Evolutionary conservation across 2,113 vertebrate genomes (phyloP).

Genomic region (Taxidea taxus): DNA sequence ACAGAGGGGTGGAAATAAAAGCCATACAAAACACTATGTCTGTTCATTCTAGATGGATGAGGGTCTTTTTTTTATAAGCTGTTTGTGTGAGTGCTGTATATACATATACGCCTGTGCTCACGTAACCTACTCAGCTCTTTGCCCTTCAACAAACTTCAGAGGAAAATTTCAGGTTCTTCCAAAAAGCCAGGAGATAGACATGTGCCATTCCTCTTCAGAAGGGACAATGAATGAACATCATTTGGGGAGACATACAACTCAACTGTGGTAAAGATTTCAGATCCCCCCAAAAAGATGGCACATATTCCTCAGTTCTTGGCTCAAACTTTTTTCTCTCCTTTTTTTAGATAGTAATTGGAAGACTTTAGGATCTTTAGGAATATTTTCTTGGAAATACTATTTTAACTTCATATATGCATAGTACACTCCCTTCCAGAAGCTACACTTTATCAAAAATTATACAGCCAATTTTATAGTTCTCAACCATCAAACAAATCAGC

Average conservation of each 20-base stretch:
- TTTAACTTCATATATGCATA: neutral
- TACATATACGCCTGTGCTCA: accelerated
- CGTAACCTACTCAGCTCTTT: neutral
- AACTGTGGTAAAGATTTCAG: neutral
- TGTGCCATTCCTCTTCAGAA: neutral
- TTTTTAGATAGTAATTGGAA: neutral
- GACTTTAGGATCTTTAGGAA: neutral
- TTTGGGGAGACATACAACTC: neutral
- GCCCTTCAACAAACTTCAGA: neutral
- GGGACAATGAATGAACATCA: neutral
- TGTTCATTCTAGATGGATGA: neutral
- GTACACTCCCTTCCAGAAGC: neutral
- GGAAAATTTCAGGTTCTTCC: neutral
- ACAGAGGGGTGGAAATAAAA: neutral
- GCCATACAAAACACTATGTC: neutral
- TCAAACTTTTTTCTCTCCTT: neutral
- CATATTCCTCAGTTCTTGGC: neutral
- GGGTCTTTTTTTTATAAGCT: neutral
- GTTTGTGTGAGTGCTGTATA: too few species aligned
- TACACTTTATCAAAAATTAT: neutral
- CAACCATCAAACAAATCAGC: neutral
- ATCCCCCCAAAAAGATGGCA: neutral
- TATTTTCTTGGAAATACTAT: neutral
- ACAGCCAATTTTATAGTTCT: neutral
- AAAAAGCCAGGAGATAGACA: neutral